Base-by-base conservation (phyloP, 1,140 invertebrate species). In the Neodiprion fabricii region DNA sequence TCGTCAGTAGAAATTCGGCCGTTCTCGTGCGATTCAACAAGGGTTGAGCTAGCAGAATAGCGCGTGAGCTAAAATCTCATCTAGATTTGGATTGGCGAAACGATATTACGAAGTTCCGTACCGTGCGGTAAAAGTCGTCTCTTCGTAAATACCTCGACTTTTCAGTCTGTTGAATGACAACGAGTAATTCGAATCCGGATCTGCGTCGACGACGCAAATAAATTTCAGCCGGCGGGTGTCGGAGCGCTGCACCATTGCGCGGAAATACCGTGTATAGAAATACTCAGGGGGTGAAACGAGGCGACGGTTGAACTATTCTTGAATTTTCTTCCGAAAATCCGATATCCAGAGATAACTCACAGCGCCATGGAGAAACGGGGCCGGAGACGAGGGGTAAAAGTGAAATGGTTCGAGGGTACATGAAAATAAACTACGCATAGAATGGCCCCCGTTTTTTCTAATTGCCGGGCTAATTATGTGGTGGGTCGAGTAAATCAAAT, bases 401-500 rank as follows among this genome's bases (percentile, higher is more conserved):
- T 40, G 28, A 40, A 40, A 40, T 40, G 28, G 28, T 40, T 40
- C 28, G 2, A 40, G 28, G 28, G 5, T 40, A 40, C 28, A 40
- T 40, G 28, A 40, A 40, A 40, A 40, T 1, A 40, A 40, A 40
- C 28, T 40, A 40, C 28, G 28, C 28, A 40, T 40, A 61, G 53
- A 61, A 61, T 61, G 53, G 21, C 7, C 4, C 4, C 10, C 12
- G 67, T 69, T 69, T 69, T 69, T 69, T 47, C 67, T 69, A 61
- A 47, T 69, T 47, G 67, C 40, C 11, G 50, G 70, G 49, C 74
- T 75, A 75, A 75, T 65, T 68, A 75, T 48, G 74, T 75, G 74
- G 70, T 70, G 71, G 67, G 21, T 79, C 80, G 78, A 82, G 80
- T 82, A 81, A 82, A 82, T 82, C 81, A 82, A 61, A 61, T 61